Evolutionary conservation across 1,140 invertebrate genomes (phyloP).

Genomic region (Musca vetustissima): DNA sequence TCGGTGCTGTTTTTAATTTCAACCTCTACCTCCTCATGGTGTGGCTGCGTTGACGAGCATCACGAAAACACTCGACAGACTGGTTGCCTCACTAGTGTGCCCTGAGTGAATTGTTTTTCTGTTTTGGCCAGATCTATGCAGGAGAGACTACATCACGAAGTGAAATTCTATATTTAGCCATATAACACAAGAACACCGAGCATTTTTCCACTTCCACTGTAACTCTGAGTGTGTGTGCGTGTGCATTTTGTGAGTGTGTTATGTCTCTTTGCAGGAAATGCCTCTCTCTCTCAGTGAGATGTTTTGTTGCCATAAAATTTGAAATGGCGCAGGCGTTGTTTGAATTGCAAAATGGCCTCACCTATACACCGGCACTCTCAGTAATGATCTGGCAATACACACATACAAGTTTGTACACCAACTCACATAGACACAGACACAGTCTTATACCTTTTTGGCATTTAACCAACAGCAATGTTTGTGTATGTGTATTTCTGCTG

Average conservation of each 20-base stretch:
- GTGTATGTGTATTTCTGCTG: too few relatives aligned
- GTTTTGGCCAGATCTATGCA: constrained; percentile 8
- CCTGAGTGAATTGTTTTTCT: background rate
- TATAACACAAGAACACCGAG: background rate
- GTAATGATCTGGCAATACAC: too few relatives aligned
- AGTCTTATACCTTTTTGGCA: background rate
- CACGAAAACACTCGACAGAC: background rate
- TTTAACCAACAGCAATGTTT: too few relatives aligned
- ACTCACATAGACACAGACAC: background rate
- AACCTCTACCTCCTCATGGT: background rate
- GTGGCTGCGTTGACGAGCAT: background rate
- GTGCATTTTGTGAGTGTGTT: constrained; percentile 4
- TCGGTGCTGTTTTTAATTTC: background rate
- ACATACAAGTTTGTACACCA: background rate
- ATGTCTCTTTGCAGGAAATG: background rate
- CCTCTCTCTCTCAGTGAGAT: background rate
- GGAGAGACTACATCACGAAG: background rate
- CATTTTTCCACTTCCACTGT: background rate
- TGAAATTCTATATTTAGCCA: constrained; percentile 22
- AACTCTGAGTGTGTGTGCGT: background rate
- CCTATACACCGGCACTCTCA: constrained; percentile 2
- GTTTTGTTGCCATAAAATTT: too few relatives aligned
- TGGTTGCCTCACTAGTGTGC: too few relatives aligned
- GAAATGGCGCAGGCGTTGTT: background rate
- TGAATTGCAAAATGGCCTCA: background rate